Evolutionary conservation across 2,797 vertebrate genomes (phyloP).

Genomic region (Lindbergichthys nudifrons): DNA sequence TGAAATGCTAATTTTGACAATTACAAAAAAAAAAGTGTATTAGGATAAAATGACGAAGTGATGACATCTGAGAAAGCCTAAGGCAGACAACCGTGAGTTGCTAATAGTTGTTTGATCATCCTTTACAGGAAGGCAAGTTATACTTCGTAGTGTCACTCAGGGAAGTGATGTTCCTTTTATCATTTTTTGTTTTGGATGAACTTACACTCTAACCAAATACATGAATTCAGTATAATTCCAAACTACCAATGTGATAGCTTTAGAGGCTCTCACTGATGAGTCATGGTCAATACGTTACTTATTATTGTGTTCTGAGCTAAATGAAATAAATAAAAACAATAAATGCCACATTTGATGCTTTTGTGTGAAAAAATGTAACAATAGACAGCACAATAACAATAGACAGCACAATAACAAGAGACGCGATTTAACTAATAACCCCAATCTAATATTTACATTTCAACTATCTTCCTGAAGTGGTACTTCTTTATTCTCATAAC

Average conservation of each 20-base stretch:
- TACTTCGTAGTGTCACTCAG: conserved; percentile 9
- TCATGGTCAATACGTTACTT: conserved; percentile 1
- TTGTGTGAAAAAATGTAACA: background rate
- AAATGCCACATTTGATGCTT: background rate
- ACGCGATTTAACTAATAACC: conserved; percentile 40
- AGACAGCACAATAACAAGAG: background rate
- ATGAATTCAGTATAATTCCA: background rate
- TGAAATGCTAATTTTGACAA: no score
- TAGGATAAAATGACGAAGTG: no score
- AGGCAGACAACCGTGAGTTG: no score
- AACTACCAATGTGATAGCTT: background rate
- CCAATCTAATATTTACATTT: conserved; percentile 15
- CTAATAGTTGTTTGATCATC: background rate
- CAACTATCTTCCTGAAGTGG: conserved; percentile 22
- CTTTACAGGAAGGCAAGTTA: conserved; percentile 11
- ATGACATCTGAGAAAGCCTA: no score
- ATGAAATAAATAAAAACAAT: background rate
- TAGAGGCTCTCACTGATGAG: conserved; percentile 31
- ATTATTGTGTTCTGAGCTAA: background rate
- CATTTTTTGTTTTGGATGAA: background rate
- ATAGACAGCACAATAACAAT: background rate
- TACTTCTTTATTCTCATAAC: conserved; percentile 60
- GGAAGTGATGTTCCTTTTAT: background rate
- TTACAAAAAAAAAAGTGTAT: no score
- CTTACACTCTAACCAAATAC: background rate